Evolutionary conservation across 2,888 invertebrate genomes (phyloP), one percentile per base, ranked within the genome.

Genomic region (Drosophila maculinotata): DNA sequence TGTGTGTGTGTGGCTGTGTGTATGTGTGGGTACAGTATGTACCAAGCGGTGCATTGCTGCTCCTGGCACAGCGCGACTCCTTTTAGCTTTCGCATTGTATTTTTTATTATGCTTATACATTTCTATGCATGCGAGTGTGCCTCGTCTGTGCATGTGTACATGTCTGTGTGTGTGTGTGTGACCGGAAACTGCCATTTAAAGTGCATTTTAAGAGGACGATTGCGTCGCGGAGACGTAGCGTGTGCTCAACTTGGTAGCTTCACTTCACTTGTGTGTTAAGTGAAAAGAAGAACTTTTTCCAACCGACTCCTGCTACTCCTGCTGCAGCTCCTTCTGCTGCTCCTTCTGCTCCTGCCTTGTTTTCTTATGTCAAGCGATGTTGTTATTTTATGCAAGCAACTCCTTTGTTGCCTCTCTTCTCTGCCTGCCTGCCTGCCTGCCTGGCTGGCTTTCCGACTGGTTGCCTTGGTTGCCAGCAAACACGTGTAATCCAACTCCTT

Each of bases 141-240:
- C 20, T 12, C 39, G 35, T 52, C 14, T 45, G 14, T 33, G 36
- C 49, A 20, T 26, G 30, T 48, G 31, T 52, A 33, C 45, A 35
- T 63, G 38, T 42, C 47, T 62, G 42, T 52, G 45, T 59, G 47
- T 64, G 59, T 68, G 56, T 78, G 60, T 77, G 84, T 71, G 85
- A 89, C 90, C 89, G 89, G 89, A 89, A 90, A 88, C 89, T 88
- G 89, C 87, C 90, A 89, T 90, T 90, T 87, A 90, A 88, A 85
- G 87, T 88, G 88, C 89, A 88, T 88, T 87, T 87, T 84, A 76
- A 76, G 81, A 83, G 75, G 78, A 78, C 81, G 81, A 73, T 64
- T 74, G 70, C 74, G 70, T 68, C 67, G 77, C 69, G 56, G 57
- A 48, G 70, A 64, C 59, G 63, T 62, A 56, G 60, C 67, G 56